Base-by-base conservation (phyloP, 2,113 vertebrate species). In the Geococcyx californianus region DNA sequence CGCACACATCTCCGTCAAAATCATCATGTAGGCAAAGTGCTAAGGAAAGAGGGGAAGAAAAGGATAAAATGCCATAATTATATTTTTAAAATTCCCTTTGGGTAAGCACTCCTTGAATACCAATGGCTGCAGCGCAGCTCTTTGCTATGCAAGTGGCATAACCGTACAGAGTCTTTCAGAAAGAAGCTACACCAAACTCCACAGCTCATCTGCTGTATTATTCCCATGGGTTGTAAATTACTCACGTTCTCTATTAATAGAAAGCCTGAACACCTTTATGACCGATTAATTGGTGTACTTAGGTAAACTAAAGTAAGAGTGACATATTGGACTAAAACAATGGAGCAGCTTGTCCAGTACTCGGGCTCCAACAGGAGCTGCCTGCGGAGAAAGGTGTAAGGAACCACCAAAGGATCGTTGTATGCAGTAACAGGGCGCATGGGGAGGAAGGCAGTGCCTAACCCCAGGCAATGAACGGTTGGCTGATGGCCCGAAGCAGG, bases 401-500 rank as follows among this genome's bases (percentile, higher is more conserved):
- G 21, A 52, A 88, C 21, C 28, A 60, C 52, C 38, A 91, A 34
- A 34, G 31, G 54, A 66, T 69, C 68, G 11, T 79, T 59, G 3
- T 0, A 24, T 6, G 52, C 59, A 60, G 31, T 68, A 91, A 79
- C 28, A 6, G 85, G 87, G 84, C 89, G 92, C 74, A 2, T 18
- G 51, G 81, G 87, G 94, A 95, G 49, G 64, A 38, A 87, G 40
- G 60, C 84, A 78, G 56, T 52, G 86, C 93, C 91, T 67, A 49
- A 92, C 93, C 75, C 63, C 79, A 16, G 94, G 93, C 94, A 87
- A 23, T 1, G 33, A 69, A 24, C 2, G 79, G 42, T 10, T 86
- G 82, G 93, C 85, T 88, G 67, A 15, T 56, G 60, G 16, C 94
- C 91, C 84, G n/a, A 40, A 91, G 88, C 90, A 84, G 64, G 28